These are phyloP conservation scores for Epinotia ramella DNA, from an alignment of 2,888 invertebrate species.

Conservation along the genomic window DNA sequence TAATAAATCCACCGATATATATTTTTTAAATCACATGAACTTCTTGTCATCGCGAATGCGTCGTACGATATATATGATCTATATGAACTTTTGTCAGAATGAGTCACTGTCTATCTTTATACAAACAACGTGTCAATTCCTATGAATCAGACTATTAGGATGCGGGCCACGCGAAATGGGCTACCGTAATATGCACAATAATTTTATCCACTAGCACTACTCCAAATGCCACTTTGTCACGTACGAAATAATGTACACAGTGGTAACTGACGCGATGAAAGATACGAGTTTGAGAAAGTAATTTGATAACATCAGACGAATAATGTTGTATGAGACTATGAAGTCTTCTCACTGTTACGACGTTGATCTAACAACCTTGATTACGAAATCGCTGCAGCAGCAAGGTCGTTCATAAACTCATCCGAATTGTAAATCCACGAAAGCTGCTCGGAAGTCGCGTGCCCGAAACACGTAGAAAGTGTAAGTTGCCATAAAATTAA, in stretches of 20 bases:
- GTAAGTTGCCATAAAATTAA: constrained; percentile 72
- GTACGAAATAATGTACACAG: constrained; percentile 8
- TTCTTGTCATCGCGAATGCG: not conserved
- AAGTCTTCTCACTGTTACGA: not conserved
- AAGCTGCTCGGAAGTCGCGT: constrained; percentile 70
- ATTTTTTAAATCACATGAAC: not conserved
- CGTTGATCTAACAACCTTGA: not conserved
- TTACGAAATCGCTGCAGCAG: constrained; percentile 37
- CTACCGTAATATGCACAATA: constrained; percentile 51
- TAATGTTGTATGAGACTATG: constrained; percentile 4
- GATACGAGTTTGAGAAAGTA: not conserved
- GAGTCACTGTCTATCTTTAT: constrained; percentile 63
- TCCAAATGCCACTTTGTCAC: not conserved
- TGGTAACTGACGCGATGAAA: not conserved
- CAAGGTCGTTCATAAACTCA: constrained; percentile 60
- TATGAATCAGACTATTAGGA: constrained; percentile 70
- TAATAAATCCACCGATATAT: no score
- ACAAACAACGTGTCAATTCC: constrained; percentile 51
- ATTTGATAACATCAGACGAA: not conserved
- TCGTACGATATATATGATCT: constrained; percentile 1
- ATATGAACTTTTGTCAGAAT: constrained; percentile 48
- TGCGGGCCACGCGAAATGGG: constrained; percentile 67
- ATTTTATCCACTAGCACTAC: not conserved
- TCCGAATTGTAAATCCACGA: constrained; percentile 64
- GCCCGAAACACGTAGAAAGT: constrained; percentile 74